Base-by-base conservation (phyloP, 2,113 vertebrate species). In the Nymphicus hollandicus region DNA sequence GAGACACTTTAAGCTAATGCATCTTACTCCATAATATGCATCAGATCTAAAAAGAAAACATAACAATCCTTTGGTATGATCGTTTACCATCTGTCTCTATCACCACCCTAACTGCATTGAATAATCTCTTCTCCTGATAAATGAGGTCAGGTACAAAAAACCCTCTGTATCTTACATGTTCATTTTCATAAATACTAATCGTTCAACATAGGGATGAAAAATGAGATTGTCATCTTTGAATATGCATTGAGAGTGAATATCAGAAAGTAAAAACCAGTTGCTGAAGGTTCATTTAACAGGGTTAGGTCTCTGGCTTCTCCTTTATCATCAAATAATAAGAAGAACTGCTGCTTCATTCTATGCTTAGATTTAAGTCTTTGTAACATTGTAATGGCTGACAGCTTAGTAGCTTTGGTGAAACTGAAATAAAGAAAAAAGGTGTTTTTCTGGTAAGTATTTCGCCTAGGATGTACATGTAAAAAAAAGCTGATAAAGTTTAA, bases 161-260 rank as follows among this genome's bases (percentile, higher is more conserved):
- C 1, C 11, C 25, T 58, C n/a, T 91, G 52, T 85, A 72, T 91
- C 73, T 86, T 91, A 73, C 50, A 60, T 85, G 69, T 92, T 95
- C 27, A 69, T 95, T 93, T 94, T 82, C 63, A 77, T 82, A 94
- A 94, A 74, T 83, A 73, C 66, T 69, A 89, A 87, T 94, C 44
- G 63, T 88, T 94, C 64, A 89, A 86, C 7, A 24, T 9, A 73
- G 25, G 18, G 53, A 72, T 94, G 93, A 95, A 93, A 88, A 97
- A 95, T 72, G 71, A 49, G 18, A 35, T 70, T 95, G 84, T 86
- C 89, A 77, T 4, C 43, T 46, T 43, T 69, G 41, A 76, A 91
- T 89, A 77, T 65, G 31, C 24, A 49, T 65, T 81, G 41, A 88
- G 24, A 89, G 35, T 70, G 86, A 89, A 73, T 73, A 93, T 66